Base-by-base conservation (phyloP, 2,888 invertebrate species). In the Dicycla oo region DNA sequence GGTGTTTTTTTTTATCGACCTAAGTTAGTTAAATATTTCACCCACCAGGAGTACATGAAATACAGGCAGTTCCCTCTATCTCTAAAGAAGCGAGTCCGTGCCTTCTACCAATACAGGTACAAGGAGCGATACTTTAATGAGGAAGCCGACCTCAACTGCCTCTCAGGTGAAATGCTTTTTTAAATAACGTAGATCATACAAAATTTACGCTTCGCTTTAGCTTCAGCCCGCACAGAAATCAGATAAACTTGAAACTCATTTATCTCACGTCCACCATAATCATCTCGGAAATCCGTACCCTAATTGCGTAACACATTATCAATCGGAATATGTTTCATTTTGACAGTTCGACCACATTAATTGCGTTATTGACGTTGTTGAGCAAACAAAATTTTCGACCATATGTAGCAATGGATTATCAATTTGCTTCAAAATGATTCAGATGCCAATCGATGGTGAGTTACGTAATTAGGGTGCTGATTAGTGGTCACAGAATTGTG, bases 41-140 rank as follows among this genome's bases (percentile, higher is more conserved):
- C 38, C 64, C 86, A 95, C 15, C 93, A 96, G 88, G 96, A 96
- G 78, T 97, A 97, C 84, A 97, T 97, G 95, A 90, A 91, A 15
- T 96, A 96, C 75, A 96, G 96, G 84, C 96, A 96, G 81, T 93
- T 97, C 40, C 96, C 97, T 0, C 84, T 89, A n/a, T 87, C 92
- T 38, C 90, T 97, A 74, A 95, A 96, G 86, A 91, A 93, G 43
- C 94, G 96, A n/a, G 93, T 97, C n/a, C 89, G 96, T 15, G 92
- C 92, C 3, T 97, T 96, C 87, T 97, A 97, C 86, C 95, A 96
- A 74, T 96, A 97, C 88, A 94, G 95, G 73, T 97, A 96, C 85
- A 96, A 96, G 83, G 96, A 96, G 78, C 92, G 93, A 69, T 97
- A 96, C 86, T 97, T 96, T 87, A 94, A 96, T 82, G 97, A 97